Evolutionary conservation across 2,888 invertebrate species (phyloP).

Genomic region (Andrena flavipes): DNA sequence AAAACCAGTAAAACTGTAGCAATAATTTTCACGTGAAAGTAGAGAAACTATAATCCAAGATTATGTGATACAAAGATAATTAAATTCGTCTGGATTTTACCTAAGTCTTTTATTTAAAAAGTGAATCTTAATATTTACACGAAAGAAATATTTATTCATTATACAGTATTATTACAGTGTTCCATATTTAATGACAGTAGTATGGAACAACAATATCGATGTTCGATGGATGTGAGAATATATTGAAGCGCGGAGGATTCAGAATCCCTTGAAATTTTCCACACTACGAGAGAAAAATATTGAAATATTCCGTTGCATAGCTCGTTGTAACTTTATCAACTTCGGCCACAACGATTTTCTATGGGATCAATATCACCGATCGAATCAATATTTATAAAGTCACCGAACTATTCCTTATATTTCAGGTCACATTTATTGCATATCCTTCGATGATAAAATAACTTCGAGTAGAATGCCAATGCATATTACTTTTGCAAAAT

Average conservation of each 20-base stretch:
- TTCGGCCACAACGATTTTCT: conserved; percentile 25
- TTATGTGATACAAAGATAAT: no score
- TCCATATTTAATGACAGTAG: background rate
- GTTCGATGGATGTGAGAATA: background rate
- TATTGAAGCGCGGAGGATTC: background rate
- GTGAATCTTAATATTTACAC: no score
- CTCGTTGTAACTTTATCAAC: background rate
- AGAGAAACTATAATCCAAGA: no score
- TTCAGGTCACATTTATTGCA: conserved; percentile 5
- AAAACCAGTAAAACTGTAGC: no score
- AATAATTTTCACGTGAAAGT: no score
- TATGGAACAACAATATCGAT: background rate
- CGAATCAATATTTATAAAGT: conserved; percentile 25
- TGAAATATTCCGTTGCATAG: conserved; percentile 25
- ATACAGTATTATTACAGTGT: no score
- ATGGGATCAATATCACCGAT: conserved; percentile 30
- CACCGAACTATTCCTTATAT: background rate
- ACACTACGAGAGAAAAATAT: background rate
- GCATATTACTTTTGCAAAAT: background rate
- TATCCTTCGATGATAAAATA: background rate
- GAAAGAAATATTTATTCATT: no score
- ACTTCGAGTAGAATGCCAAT: background rate
- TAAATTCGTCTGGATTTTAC: no score
- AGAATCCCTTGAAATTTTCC: conserved; percentile 1
- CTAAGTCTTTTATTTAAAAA: no score